Percentiles rank a stretch among this genome's conserved stretches.
Conservation (phyloP, 2,888 invertebrate genomes). For the Dioctria linearis region DNA sequence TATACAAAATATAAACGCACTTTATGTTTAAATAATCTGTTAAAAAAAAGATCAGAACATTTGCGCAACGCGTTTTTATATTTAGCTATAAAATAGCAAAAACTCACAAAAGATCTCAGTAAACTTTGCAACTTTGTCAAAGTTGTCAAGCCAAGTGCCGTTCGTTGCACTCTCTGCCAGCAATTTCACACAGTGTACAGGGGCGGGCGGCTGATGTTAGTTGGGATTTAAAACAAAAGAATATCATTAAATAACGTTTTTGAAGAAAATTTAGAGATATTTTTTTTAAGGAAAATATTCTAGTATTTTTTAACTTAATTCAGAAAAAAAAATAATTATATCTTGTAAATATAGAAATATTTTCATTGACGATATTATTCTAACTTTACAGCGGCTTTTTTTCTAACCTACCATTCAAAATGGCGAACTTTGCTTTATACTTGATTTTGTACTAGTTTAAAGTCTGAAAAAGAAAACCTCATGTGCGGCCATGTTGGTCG, state of each 20-base stretch:
- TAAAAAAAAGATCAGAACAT: not conserved
- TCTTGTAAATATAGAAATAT: not conserved
- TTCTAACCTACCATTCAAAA: slow-evolving; percentile 2
- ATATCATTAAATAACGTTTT: not conserved
- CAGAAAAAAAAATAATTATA: not conserved
- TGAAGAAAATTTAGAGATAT: not conserved
- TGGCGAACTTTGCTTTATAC: slow-evolving; percentile 17
- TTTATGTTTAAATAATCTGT: not conserved
- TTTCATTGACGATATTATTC: not conserved
- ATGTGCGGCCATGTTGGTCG: slow-evolving; percentile 55
- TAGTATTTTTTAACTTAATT: not conserved
- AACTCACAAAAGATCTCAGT: not conserved
- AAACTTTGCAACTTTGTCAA: not conserved
- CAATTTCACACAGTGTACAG: too few species aligned
- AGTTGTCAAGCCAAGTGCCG: not conserved
- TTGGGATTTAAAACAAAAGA: not conserved
- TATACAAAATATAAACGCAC: too few species aligned
- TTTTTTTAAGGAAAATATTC: not conserved
- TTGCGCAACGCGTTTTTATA: too few species aligned
- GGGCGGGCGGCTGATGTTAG: too few species aligned
- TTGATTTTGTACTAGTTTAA: slow-evolving; percentile 44
- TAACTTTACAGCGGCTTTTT: slow-evolving; percentile 7
- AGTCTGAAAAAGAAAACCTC: slow-evolving; percentile 33
- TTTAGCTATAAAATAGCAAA: not conserved
- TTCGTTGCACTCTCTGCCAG: too few species aligned